Evolutionary conservation across 2,113 vertebrate genomes (phyloP), one percentile per base, ranked within the genome.

Genomic region (Actenoides hombroni): DNA sequence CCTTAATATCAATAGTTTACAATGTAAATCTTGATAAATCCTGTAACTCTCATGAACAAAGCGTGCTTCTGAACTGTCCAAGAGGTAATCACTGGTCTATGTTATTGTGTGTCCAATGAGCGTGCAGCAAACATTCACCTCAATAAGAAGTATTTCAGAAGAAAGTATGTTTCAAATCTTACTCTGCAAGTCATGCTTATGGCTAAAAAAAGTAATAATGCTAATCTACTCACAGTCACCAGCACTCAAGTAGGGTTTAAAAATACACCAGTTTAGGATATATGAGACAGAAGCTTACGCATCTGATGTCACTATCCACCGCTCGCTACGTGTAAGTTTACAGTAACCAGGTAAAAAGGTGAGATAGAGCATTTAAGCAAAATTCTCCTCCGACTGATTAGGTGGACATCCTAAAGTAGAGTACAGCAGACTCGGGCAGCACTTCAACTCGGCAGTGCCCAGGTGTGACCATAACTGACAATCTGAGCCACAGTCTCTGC

Each of bases 1-100:
- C 80, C n/a, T 83, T 90, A 76, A 31, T 77, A 94, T 69, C 37
- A 90, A 80, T 81, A 84, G 94, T 92, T 93, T 86, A 86, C 59
- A 67, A 77, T 20, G 42, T 59, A 88, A 46, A 95, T 60, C 63
- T 83, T 85, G 40, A 87, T 69, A 80, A 92, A 93, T 65, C 33
- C 59, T 83, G 15, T 56, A 88, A 65, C 20, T 54, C 25, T 71
- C 26, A 28, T 4, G 11, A 90, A 25, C 29, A 79, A 81, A 94
- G 56, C 3, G 9, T 29, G 80, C 24, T 92, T 85, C 46, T 60
- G 10, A 39, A 61, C 63, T 70, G 39, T 54, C 37, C 91, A 86
- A 69, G 10, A 75, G 14, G 11, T 48, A 93, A 40, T 44, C 82
- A 75, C 9, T n/a, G 31, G 21, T 59, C 37, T 93, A 13, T 31